Evolutionary conservation across 2,888 invertebrate genomes (phyloP).

Genomic region (Chydorus sphaericus): DNA sequence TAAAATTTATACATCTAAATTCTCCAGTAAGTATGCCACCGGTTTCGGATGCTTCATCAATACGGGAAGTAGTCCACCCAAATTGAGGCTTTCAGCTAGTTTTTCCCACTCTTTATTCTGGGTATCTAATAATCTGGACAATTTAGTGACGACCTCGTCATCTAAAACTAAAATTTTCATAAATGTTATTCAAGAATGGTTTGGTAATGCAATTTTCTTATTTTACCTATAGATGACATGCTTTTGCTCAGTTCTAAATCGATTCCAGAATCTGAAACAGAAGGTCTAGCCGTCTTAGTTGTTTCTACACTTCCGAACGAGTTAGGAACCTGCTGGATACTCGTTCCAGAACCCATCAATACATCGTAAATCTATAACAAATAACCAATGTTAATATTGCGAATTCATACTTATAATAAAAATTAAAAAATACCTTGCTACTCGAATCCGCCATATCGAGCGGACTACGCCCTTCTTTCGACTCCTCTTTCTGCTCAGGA

Average conservation of each 20-base stretch:
- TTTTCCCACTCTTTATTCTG: constrained; percentile 23
- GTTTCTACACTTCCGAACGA: no score
- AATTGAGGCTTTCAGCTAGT: constrained; percentile 39
- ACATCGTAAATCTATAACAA: no score
- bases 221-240: neutral
- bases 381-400: neutral
- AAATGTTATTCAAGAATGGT: no score
- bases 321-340: no score
- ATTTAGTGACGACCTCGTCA: neutral
- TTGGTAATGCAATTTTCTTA: no score
- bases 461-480: neutral
- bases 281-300: neutral
- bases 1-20: constrained; percentile 6
- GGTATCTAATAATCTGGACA: neutral
- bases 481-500: neutral
- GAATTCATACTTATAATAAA: no score
- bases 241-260: constrained; percentile 11
- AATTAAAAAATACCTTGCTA: neutral
- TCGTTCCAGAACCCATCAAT: no score
- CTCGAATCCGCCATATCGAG: constrained; percentile 1
- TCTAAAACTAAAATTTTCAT: neutral
- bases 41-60: constrained; percentile 9
- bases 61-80: constrained; percentile 26
- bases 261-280: constrained; percentile 9
- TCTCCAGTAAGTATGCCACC: neutral